Evolutionary conservation across 2,113 vertebrate species (phyloP).

Genomic region (Pedetes capensis): DNA sequence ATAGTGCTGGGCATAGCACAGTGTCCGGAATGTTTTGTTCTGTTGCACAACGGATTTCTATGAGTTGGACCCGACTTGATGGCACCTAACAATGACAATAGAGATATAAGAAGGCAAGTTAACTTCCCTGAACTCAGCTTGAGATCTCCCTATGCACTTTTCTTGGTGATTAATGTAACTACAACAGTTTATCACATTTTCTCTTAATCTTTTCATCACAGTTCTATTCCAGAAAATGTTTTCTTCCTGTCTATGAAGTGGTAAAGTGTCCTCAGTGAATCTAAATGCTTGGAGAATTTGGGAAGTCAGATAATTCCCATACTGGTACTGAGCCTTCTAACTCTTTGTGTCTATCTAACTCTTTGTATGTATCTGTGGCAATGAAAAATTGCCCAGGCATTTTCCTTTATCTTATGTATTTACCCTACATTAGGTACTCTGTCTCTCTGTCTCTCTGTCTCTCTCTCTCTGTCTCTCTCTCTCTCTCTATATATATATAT

Average conservation of each 20-base stretch:
- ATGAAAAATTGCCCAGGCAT: not conserved
- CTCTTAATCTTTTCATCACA: not conserved
- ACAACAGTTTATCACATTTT: not conserved
- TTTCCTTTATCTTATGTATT: not conserved
- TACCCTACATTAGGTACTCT: not conserved
- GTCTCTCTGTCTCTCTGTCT: too few species aligned
- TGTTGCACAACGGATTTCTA: too few species aligned
- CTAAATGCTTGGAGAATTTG: not conserved
- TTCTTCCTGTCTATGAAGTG: not conserved
- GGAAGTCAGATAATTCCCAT: not conserved
- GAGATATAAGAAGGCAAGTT: not conserved
- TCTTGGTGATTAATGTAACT: not conserved
- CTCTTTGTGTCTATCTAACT: not conserved
- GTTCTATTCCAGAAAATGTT: not conserved
- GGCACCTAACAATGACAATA: too few species aligned
- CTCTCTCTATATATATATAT: too few species aligned
- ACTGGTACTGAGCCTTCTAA: not conserved
- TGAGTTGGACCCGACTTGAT: too few species aligned
- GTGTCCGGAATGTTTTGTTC: too few species aligned
- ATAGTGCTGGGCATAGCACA: too few species aligned
- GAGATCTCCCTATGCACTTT: not conserved
- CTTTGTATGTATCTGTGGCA: not conserved
- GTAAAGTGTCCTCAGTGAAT: not conserved
- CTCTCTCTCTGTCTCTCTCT: too few species aligned
- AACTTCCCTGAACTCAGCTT: not conserved